Evolutionary conservation across 2,113 vertebrate genomes (phyloP).

Genomic region (Emydura subglobosa): DNA sequence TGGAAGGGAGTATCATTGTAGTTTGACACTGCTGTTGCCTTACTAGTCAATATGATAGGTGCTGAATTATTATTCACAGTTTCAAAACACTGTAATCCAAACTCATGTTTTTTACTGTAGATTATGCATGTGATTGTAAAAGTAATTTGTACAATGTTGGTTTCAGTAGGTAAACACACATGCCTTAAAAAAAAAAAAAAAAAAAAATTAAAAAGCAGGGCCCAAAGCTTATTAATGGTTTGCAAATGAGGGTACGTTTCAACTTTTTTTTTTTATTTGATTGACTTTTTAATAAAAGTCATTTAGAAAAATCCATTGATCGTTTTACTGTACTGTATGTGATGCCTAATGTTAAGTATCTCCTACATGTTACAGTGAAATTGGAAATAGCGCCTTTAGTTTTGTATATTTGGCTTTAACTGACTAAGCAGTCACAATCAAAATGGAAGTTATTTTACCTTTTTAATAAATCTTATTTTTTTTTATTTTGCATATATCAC

Average conservation of each 20-base stretch:
- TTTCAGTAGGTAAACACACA: constrained; percentile 83
- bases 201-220: constrained; percentile 78
- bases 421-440: constrained; percentile 56
- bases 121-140: constrained; percentile 83
- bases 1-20: constrained; percentile 83
- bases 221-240: constrained; percentile 80
- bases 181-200: constrained; percentile 85
- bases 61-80: constrained; percentile 85
- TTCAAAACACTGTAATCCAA: constrained; percentile 83
- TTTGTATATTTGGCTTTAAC: constrained; percentile 77
- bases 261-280: constrained; percentile 57
- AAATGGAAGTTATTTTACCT: constrained; percentile 75
- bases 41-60: constrained; percentile 89
- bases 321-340: constrained; percentile 54
- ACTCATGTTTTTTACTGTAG: constrained; percentile 80
- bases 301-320: constrained; percentile 69
- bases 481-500: constrained; percentile 81
- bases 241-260: constrained; percentile 77
- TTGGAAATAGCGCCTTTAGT: constrained; percentile 56
- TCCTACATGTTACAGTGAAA: constrained; percentile 55
- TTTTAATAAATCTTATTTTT: constrained; percentile 84
- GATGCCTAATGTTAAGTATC: constrained; percentile 26
- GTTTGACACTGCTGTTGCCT: constrained; percentile 89
- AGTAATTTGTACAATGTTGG: constrained; percentile 81
- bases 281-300: constrained; percentile 75